Conservation (phyloP, 2,888 invertebrate genomes). For the Volucella zonaria region DNA sequence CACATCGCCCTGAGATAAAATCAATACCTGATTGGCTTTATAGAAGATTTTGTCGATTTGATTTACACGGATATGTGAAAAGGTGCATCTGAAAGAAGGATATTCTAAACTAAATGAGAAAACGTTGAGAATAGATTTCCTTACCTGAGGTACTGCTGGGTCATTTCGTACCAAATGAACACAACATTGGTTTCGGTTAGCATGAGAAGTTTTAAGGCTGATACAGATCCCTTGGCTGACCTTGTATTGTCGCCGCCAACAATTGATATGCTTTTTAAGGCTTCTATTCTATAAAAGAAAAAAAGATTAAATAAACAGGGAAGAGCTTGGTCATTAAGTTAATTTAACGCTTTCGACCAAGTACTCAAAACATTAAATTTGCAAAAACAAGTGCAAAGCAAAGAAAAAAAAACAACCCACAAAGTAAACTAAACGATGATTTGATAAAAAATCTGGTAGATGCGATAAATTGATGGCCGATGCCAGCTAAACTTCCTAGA, state of each 20-base stretch:
- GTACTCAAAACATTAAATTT: no score
- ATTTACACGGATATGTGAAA: slow-evolving; percentile 78
- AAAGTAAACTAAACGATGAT: no score
- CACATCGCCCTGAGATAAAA: slow-evolving; percentile 80
- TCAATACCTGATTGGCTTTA: slow-evolving; percentile 79
- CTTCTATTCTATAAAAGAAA: slow-evolving; percentile 77
- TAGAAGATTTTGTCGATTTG: slow-evolving; percentile 80
- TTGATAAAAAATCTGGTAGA: no score
- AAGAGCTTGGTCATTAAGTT: no score
- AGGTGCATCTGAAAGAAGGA: slow-evolving; percentile 77
- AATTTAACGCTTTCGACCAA: no score
- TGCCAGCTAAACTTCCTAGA: no score
- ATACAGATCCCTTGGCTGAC: slow-evolving; percentile 77
- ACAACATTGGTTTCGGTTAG: slow-evolving; percentile 80
- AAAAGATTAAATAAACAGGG: neutral
- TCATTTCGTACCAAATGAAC: slow-evolving; percentile 81
- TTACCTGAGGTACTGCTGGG: slow-evolving; percentile 80
- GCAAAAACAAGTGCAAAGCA: no score
- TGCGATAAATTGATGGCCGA: no score
- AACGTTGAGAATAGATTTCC: neutral
- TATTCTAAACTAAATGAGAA: neutral
- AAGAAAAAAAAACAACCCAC: no score
- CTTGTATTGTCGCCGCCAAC: slow-evolving; percentile 78
- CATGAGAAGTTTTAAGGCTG: slow-evolving; percentile 79
- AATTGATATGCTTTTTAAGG: slow-evolving; percentile 79